These are phyloP conservation scores for Drosophila pectinifera DNA, from an alignment of 1,140 invertebrate genomes.

Conservation along the genomic window DNA sequence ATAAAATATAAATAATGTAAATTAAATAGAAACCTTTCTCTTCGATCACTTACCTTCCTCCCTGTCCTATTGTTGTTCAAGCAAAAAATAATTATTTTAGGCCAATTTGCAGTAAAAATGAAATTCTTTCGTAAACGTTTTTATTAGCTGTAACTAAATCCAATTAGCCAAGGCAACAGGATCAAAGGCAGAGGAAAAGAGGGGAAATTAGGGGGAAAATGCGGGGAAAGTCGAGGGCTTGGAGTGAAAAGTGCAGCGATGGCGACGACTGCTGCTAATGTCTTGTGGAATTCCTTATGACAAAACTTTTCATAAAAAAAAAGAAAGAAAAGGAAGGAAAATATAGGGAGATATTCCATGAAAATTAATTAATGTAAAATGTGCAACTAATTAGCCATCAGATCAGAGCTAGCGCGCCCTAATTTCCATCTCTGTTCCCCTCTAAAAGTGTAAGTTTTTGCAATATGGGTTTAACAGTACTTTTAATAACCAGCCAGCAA, in stretches of 20 bases:
- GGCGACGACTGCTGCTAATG: constrained; percentile 67
- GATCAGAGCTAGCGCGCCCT: constrained; percentile 3
- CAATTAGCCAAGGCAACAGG: constrained; percentile 66
- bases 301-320: constrained; percentile 43
- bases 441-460: too few relatives aligned
- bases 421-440: background rate
- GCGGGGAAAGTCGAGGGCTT: background rate
- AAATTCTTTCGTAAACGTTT: constrained; percentile 75
- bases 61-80: constrained; percentile 31
- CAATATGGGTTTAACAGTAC: too few relatives aligned
- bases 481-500: too few relatives aligned
- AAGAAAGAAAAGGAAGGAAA: background rate
- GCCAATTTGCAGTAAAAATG: constrained; percentile 81
- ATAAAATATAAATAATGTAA: too few relatives aligned
- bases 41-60: constrained; percentile 19
- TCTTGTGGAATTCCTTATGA: constrained; percentile 58
- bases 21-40: background rate
- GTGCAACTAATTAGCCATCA: constrained; percentile 75
- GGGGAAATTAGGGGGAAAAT: background rate
- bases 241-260: constrained; percentile 48
- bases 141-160: constrained; percentile 78
- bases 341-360: constrained; percentile 59
- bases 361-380: constrained; percentile 84
- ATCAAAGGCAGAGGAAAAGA: constrained; percentile 53
- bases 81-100: constrained; percentile 72